Conservation (phyloP, 2,113 vertebrate species). For the Piprites chloris region DNA sequence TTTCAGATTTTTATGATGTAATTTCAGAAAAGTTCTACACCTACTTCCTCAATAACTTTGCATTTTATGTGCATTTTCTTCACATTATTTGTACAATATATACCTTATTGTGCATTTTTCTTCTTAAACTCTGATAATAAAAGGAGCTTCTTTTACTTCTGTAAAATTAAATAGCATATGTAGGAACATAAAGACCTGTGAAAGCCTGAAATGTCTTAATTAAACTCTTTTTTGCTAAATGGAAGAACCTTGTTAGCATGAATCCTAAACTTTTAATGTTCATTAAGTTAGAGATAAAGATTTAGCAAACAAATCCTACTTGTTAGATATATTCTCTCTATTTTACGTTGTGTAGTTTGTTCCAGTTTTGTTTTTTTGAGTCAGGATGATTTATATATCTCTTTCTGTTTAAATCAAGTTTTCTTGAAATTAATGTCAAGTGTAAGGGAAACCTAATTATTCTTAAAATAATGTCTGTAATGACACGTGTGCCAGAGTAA, state of each 20-base stretch:
- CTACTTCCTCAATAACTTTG: background rate
- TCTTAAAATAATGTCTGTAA: background rate
- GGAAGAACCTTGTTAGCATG: background rate
- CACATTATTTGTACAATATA: background rate
- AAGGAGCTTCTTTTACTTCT: background rate
- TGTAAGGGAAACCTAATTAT: background rate
- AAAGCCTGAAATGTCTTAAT: background rate
- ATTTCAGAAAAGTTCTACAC: background rate
- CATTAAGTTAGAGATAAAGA: background rate
- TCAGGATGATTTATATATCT: rapidly evolving
- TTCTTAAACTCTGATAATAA: background rate
- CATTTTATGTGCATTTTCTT: background rate
- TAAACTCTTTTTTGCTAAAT: background rate
- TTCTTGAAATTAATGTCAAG: background rate
- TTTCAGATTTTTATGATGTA: background rate
- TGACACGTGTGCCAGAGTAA: background rate
- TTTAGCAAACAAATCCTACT: background rate
- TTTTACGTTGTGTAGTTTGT: background rate
- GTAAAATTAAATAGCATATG: background rate
- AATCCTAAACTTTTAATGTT: background rate
- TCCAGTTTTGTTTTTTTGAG: background rate
- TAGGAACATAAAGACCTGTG: background rate
- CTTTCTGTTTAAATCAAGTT: background rate
- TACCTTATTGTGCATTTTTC: background rate
- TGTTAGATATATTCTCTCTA: background rate